Evolutionary conservation across 2,888 invertebrate species (phyloP).

Genomic region (Himalopsyche anomala): DNA sequence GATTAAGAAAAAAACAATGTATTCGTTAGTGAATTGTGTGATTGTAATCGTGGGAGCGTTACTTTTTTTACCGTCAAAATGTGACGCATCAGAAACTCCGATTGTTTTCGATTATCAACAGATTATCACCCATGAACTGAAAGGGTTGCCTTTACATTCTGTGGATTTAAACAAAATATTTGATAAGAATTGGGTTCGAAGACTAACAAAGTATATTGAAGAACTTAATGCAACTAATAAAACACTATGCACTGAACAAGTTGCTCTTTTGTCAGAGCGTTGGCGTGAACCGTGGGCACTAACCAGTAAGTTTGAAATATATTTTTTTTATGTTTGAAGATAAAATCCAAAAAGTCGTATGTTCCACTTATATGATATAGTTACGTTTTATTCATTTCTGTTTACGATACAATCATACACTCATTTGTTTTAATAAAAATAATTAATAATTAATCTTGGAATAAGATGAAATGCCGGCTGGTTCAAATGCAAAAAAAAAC

Average conservation of each 20-base stretch:
- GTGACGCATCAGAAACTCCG: conserved; percentile 6
- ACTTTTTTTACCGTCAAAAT: neutral
- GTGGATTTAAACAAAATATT: neutral
- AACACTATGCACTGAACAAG: neutral
- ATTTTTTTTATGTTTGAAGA: neutral
- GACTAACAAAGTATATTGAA: neutral
- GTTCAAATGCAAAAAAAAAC: too few species aligned
- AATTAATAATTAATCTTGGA: too few species aligned
- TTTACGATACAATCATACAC: too few species aligned
- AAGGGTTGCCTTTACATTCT: neutral
- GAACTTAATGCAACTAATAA: neutral
- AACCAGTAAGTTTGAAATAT: neutral
- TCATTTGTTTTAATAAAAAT: too few species aligned
- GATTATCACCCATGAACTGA: neutral
- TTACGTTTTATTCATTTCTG: too few species aligned
- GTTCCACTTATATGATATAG: too few species aligned
- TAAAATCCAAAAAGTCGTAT: too few species aligned
- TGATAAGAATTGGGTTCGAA: neutral
- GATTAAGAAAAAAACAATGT: neutral
- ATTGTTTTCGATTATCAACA: neutral
- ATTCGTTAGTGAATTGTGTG: neutral
- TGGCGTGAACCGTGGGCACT: neutral
- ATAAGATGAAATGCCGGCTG: too few species aligned
- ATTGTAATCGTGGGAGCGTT: neutral
- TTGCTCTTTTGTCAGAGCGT: neutral